Evolutionary conservation across 1,140 invertebrate genomes (phyloP), one percentile per base, ranked within the genome.

Genomic region (Schlechtendalia chinensis): DNA sequence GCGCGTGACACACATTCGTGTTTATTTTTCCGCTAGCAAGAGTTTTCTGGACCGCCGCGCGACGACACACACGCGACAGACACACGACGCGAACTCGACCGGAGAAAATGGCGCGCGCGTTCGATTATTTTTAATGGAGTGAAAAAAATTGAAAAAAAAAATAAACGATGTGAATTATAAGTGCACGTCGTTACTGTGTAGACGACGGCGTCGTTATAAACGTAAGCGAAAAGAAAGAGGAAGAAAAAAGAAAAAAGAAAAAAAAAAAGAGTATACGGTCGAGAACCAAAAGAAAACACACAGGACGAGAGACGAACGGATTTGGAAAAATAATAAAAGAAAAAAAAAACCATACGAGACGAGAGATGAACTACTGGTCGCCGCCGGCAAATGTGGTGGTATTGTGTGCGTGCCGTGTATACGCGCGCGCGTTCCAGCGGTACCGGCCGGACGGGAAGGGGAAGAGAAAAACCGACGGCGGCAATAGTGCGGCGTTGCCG

Each of bases 381-480:
- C 29, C n/a, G n/a, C 3, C 16, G 17, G 53, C 71, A 59, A 32
- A 17, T n/a, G n/a, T n/a, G n/a, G 72, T 75, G 32, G 32, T 24
- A 59, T 75, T 75, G 54, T 75, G 72, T 74, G 54, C 59, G 56
- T 1, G 32, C 19, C n/a, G 19, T 2, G 6, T 27, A 53, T 56
- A 53, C 22, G 72, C n/a, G 54, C 56, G 56, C 22, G 39, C n/a
- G 58, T 39, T 79, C 75, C 56, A 80, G 50, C 75, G n/a, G 81
- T 71, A 50, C 32, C 22, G 74, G 56, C n/a, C 27, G 79, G 54
- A 81, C 39, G 63, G 75, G 79, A 81, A 56, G 71, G 19, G 56
- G 54, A 82, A 29, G 59, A 63, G 82, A 71, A 58, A 71, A 81
- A 56, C 82, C 47, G 54, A 45, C 65, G 45, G 69, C 61, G 54